Percentiles rank a stretch among this genome's conserved stretches.
Conservation (phyloP, 2,113 vertebrate genomes). For the Toxotes chatareus region DNA sequence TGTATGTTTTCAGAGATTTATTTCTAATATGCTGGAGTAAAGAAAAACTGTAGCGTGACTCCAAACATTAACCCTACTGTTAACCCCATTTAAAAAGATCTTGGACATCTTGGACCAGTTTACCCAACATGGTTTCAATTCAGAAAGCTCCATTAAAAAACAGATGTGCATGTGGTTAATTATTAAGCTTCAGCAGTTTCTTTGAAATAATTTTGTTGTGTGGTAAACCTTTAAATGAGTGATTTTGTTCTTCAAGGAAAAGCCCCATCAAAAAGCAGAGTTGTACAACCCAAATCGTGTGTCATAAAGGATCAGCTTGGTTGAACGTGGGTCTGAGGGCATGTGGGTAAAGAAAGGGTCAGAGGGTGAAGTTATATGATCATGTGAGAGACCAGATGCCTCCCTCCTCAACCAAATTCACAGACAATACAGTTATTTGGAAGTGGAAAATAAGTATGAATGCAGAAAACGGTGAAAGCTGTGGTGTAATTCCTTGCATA, state of each 20-base stretch:
- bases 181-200: neutral
- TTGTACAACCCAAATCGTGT: slow-evolving; percentile 8
- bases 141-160: slow-evolving; percentile 39
- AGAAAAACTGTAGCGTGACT: slow-evolving; percentile 16
- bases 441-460: neutral
- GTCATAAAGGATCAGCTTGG: slow-evolving; percentile 26
- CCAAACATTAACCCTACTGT: slow-evolving; percentile 9
- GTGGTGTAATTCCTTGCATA: neutral
- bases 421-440: neutral
- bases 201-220: slow-evolving; percentile 19
- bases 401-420: neutral
- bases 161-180: slow-evolving; percentile 41
- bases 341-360: slow-evolving; percentile 23
- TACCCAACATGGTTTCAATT: slow-evolving; percentile 27
- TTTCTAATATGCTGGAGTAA: slow-evolving; percentile 44
- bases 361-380: neutral
- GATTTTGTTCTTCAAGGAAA: slow-evolving; percentile 26
- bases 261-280: neutral
- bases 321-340: neutral
- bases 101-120: slow-evolving; percentile 39
- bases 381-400: slow-evolving; percentile 30
- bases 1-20: slow-evolving; percentile 63
- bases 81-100: slow-evolving; percentile 26
- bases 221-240: neutral
- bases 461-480: neutral